phyloP scores from a whole-genome alignment of 2,888 invertebrate species.

The Drosophila macrothrix region DNA sequence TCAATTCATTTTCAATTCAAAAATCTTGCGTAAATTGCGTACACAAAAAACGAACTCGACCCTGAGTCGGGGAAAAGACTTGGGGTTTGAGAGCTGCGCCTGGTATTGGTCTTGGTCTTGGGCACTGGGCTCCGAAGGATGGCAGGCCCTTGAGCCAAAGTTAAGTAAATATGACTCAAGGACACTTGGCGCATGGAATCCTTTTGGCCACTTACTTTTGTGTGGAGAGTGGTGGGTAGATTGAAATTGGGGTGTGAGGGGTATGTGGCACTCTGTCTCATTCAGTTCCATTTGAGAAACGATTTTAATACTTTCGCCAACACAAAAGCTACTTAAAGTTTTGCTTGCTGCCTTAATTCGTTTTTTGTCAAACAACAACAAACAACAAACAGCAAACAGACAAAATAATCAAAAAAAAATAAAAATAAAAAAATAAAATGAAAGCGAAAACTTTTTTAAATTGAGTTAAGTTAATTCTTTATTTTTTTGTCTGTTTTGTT shows the following conservation, averaged over 20 bases:
- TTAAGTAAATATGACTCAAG: slow-evolving; percentile 78
- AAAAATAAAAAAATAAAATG: slow-evolving; percentile 39
- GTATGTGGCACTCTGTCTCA: slow-evolving; percentile 23
- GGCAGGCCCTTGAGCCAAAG: slow-evolving; percentile 63
- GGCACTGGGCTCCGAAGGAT: slow-evolving; percentile 9
- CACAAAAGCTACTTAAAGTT: slow-evolving; percentile 80
- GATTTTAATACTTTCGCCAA: slow-evolving; percentile 73
- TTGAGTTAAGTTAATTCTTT: slow-evolving; percentile 76
- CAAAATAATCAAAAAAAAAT: slow-evolving; percentile 41
- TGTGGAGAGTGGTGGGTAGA: slow-evolving; percentile 12
- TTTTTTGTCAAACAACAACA: slow-evolving; percentile 74
- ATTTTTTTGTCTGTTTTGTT: slow-evolving; percentile 23
- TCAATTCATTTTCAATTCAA: too few relatives aligned
- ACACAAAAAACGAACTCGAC: slow-evolving; percentile 30
- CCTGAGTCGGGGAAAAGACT: slow-evolving; percentile 2
- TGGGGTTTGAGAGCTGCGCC: background rate
- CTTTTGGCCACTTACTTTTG: slow-evolving; percentile 73
- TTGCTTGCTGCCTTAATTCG: slow-evolving; percentile 71
- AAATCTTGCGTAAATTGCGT: slow-evolving; percentile 54
- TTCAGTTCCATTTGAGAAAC: slow-evolving; percentile 62
- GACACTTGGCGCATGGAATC: slow-evolving; percentile 71
- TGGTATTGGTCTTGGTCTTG: background rate
- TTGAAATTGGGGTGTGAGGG: background rate
- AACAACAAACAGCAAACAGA: slow-evolving; percentile 61
- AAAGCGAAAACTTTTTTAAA: slow-evolving; percentile 67